Conservation (phyloP, 2,888 invertebrate genomes). For the Pantelozetes paolii region DNA sequence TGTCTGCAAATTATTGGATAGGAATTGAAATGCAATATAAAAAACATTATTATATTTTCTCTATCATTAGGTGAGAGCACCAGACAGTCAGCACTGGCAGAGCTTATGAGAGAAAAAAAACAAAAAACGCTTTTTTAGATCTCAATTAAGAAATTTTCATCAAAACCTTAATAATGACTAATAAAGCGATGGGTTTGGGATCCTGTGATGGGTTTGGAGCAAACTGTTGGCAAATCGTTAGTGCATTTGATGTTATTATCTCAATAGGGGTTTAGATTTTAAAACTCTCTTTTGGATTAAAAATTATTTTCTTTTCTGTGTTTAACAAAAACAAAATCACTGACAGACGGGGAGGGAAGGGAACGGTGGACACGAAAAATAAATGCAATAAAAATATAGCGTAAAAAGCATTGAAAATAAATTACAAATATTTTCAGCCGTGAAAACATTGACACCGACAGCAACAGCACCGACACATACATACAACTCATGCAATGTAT, state of each 20-base stretch:
- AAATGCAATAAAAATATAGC: constrained; percentile 12
- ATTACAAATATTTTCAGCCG: neutral
- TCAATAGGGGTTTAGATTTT: neutral
- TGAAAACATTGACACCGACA: constrained; percentile 7
- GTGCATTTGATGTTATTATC: neutral
- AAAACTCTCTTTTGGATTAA: neutral
- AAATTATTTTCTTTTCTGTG: neutral
- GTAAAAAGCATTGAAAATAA: constrained; percentile 20
- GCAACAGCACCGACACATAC: neutral
- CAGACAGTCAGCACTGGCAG: neutral
- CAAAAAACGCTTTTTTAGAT: no score
- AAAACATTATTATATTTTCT: constrained; percentile 11
- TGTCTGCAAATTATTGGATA: constrained; percentile 8
- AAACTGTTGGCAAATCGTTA: constrained; percentile 6
- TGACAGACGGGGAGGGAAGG: neutral
- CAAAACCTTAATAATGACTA: neutral
- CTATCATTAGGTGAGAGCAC: neutral
- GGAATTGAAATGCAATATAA: neutral
- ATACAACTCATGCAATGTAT: neutral
- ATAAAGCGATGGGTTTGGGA: neutral
- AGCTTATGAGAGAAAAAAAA: neutral
- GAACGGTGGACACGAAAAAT: neutral
- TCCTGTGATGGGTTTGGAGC: neutral
- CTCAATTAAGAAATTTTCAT: constrained; percentile 2
- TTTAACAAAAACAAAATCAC: neutral